phyloP scores from a whole-genome alignment of 2,113 vertebrate genomes.

The Gymnorhina tibicen region DNA sequence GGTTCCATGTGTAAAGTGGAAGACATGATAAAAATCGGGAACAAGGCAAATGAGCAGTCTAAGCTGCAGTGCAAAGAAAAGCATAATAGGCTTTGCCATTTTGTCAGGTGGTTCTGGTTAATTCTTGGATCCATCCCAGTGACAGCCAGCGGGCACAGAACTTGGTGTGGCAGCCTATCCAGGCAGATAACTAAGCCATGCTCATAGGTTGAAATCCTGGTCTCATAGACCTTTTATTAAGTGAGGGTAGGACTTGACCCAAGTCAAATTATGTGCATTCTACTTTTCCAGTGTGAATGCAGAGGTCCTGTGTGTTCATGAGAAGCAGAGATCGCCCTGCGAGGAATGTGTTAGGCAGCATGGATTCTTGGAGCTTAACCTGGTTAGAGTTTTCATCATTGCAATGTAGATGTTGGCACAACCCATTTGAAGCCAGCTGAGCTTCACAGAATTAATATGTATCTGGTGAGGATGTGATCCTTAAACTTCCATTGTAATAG shows the following conservation, averaged over 20 bases:
- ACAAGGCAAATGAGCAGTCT: not conserved
- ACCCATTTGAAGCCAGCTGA: not conserved
- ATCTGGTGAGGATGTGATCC: not conserved
- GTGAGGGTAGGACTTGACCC: too few relatives aligned
- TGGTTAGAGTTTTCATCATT: rapidly evolving
- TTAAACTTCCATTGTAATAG: not conserved
- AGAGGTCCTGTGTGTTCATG: not conserved
- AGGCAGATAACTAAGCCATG: not conserved
- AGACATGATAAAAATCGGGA: rapidly evolving
- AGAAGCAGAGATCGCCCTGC: rapidly evolving
- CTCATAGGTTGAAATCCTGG: not conserved
- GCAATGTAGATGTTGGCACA: too few relatives aligned
- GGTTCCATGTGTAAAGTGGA: not conserved
- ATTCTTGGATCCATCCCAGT: not conserved
- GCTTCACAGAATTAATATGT: not conserved
- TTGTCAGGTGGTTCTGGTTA: not conserved
- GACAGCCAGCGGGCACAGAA: rapidly evolving
- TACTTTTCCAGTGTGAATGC: not conserved
- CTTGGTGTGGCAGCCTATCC: too few relatives aligned
- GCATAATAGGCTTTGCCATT: not conserved
- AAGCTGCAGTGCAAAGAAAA: not conserved
- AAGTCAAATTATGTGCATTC: not conserved
- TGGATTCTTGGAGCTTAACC: not conserved
- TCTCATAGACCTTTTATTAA: not conserved
- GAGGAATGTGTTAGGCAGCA: rapidly evolving